Evolutionary conservation across 2,797 vertebrate genomes (phyloP).

Genomic region (Orestias chungarensis): DNA sequence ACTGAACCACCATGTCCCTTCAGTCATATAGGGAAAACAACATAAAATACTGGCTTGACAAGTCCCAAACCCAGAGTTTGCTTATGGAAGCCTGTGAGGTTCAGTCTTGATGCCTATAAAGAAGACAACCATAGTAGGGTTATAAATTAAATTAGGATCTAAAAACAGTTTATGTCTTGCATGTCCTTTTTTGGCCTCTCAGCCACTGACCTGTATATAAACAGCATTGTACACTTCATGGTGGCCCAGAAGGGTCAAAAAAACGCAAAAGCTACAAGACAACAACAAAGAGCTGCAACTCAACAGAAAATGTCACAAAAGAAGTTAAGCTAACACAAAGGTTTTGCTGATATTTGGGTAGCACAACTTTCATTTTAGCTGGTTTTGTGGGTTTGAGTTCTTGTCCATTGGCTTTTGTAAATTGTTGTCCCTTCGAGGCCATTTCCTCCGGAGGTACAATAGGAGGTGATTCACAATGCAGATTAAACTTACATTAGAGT

Average conservation of each 20-base stretch:
- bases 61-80: not conserved
- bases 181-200: not conserved
- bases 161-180: not conserved
- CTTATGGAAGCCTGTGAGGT: not conserved
- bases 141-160: not conserved
- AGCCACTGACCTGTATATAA: not conserved
- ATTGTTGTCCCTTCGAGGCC: too few species aligned
- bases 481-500: not conserved
- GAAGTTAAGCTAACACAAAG: too few species aligned
- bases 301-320: not conserved
- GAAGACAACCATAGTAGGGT: not conserved
- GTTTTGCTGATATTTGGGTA: too few species aligned
- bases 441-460: too few species aligned
- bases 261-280: not conserved
- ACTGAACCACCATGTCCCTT: not conserved
- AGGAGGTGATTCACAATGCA: not conserved
- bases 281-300: not conserved
- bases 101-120: not conserved
- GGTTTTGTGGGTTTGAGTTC: not conserved
- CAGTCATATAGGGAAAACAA: not conserved
- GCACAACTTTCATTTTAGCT: too few species aligned
- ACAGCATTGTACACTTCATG: not conserved
- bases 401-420: too few species aligned
- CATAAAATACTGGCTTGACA: not conserved
- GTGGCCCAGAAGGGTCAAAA: not conserved